Evolutionary conservation across 2,888 invertebrate species (phyloP), one percentile per base, ranked within the genome.

Genomic region (Strigamia crassipes): DNA sequence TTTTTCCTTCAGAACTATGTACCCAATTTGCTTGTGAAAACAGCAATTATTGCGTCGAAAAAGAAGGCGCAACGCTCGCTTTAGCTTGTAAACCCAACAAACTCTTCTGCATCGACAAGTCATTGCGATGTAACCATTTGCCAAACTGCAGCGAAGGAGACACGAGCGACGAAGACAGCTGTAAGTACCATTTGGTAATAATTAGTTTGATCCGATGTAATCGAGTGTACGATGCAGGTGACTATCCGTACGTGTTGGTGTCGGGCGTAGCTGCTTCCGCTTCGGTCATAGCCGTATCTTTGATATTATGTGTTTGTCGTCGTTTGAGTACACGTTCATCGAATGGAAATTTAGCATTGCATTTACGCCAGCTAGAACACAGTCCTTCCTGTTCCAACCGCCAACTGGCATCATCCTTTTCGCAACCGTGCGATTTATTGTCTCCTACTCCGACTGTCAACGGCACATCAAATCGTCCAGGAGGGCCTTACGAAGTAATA

Each of bases 91-190:
- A 85, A 9, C 84, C 84, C 0, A 84, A 86, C 34, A 86, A 86
- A 10, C 84, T 86, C 27, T 87, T 88, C 78, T 89, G 89, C 83
- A 88, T 89, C 82, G 86, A 88, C 82, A 84, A 85, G 41, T 86
- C 87, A 2, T 85, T 88, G 12, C 86, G 87, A 9, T 89, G 89
- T 83, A 87, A 89, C 84, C 88, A 88, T 38, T 82, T 87, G 27
- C 85, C 87, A 18, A 88, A 89, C 83, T 89, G 89, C 84, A 87
- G 87, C 31, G 89, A 88, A 81, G 86, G 85, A 10, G 89, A 89
- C 83, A 85, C 86, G 56, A 86, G 86, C 27, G 88, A 88, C 83
- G 87, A 88, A 83, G 85, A 86, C 42, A 85, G 85, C 83, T 88
- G 87, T 87, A 84, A 83, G 85, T 46, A 61, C 15, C 21, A 73